phyloP scores from a whole-genome alignment of 2,797 vertebrate species.

The Danio kyathit region DNA sequence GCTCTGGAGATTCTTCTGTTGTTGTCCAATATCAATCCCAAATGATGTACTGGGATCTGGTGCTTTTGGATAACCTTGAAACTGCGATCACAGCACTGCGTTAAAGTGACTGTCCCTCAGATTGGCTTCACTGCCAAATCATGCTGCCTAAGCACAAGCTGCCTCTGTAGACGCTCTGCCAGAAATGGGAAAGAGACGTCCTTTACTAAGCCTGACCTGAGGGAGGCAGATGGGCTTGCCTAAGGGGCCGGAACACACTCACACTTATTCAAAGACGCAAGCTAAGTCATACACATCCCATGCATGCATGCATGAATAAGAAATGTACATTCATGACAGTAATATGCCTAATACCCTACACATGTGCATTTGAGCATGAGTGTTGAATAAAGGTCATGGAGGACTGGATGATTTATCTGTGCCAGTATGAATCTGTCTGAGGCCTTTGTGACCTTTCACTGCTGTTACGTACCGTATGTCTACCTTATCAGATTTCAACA shows the following conservation, averaged over 20 bases:
- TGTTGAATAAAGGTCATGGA: constrained; percentile 39
- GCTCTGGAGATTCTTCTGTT: constrained; percentile 16
- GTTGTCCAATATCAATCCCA: constrained; percentile 6
- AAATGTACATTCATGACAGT: not conserved
- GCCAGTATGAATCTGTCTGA: constrained; percentile 24
- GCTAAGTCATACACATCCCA: not conserved
- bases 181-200: constrained; percentile 19
- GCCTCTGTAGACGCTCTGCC: constrained; percentile 32
- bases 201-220: constrained; percentile 44
- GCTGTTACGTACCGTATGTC: not conserved
- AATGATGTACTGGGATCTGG: not conserved
- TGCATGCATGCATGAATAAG: constrained; percentile 9
- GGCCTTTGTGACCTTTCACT: constrained; percentile 23
- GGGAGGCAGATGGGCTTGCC: constrained; percentile 52
- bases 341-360: not conserved
- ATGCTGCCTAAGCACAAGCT: constrained; percentile 49
- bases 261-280: constrained; percentile 16
- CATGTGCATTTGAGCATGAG: not conserved
- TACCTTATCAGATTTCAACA: constrained; percentile 9
- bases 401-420: constrained; percentile 52
- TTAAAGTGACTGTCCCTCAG: constrained; percentile 23
- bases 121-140: constrained; percentile 44
- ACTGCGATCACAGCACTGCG: constrained; percentile 29
- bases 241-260: constrained; percentile 44
- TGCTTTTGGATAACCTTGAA: constrained; percentile 27